These are phyloP conservation scores for Delphinus delphis DNA, from an alignment of 2,113 vertebrate species.

Conservation along the genomic window DNA sequence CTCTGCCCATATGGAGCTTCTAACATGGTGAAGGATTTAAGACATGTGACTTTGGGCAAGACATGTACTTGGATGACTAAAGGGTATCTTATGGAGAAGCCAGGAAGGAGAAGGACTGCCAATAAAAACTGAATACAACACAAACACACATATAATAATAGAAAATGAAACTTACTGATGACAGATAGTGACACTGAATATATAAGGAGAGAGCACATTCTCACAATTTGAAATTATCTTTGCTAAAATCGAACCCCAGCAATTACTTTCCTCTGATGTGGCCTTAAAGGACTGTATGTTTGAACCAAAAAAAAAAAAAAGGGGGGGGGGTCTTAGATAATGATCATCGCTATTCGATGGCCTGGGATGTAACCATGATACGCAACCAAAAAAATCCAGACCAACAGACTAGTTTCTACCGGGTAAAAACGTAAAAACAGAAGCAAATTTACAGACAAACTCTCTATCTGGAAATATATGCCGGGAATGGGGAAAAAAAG, in stretches of 20 bases:
- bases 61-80: neutral
- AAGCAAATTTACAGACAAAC: neutral
- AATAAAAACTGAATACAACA: neutral
- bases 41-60: neutral
- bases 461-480: neutral
- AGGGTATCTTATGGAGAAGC: neutral
- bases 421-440: neutral
- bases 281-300: neutral
- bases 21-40: neutral
- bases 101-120: neutral
- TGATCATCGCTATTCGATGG: neutral
- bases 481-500: neutral
- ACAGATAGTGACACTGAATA: neutral
- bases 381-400: neutral
- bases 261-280: neutral
- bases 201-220: neutral
- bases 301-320: neutral
- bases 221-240: neutral
- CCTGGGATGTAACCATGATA: neutral
- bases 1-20: neutral
- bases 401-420: neutral
- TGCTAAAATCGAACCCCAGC: constrained; percentile 11
- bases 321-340: neutral
- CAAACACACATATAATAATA: neutral
- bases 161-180: neutral